These are phyloP conservation scores for Chaetodon auriga DNA, from an alignment of 2,113 vertebrate species.

Conservation along the genomic window DNA sequence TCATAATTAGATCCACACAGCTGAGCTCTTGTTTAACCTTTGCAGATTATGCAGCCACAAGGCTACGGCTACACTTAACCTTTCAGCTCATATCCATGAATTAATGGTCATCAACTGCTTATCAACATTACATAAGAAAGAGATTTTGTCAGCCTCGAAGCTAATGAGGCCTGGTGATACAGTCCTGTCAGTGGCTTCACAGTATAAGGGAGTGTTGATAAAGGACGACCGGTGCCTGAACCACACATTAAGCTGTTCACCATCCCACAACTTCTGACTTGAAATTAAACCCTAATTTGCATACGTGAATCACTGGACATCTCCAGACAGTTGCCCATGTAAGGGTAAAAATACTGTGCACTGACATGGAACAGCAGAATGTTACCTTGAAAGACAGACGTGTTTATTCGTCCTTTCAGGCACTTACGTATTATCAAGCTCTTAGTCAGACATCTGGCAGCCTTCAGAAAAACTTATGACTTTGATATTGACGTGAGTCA, in stretches of 20 bases:
- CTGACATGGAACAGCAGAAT: background rate
- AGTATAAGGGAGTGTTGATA: background rate
- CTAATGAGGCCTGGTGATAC: background rate
- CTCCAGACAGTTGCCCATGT: background rate
- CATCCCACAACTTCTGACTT: background rate
- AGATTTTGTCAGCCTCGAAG: background rate
- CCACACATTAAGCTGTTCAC: background rate
- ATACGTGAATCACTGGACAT: background rate
- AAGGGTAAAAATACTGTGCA: background rate
- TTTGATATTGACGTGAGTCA: background rate
- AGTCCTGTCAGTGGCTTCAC: background rate
- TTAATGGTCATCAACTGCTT: constrained; percentile 31
- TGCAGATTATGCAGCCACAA: constrained; percentile 46
- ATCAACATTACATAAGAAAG: constrained; percentile 19
- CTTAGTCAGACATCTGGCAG: background rate
- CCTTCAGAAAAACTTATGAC: background rate
- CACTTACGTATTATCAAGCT: background rate
- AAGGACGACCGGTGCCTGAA: background rate
- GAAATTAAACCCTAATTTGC: background rate
- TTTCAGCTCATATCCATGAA: constrained; percentile 45
- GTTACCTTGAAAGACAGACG: background rate
- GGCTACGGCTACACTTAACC: constrained; percentile 35
- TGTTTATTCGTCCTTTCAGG: background rate
- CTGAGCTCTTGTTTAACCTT: constrained; percentile 55
- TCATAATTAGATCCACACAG: constrained; percentile 55